Conservation (phyloP, 2,113 vertebrate genomes). For the Malurus elegans region DNA sequence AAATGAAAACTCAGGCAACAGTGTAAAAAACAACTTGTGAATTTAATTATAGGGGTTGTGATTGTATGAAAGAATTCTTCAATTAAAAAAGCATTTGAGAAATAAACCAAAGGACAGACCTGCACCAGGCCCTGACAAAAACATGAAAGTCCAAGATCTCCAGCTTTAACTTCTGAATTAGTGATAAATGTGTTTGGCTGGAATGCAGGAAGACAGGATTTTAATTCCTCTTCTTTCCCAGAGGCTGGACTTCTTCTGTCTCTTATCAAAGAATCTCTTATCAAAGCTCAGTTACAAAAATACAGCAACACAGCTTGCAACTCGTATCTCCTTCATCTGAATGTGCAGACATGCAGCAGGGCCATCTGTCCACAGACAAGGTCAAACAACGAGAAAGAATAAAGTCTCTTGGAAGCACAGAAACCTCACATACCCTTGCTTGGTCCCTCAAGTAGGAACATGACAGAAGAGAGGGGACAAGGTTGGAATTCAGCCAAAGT, state of each 20-base stretch:
- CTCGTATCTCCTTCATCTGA: not conserved
- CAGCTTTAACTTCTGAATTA: not conserved
- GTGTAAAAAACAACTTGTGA: not conserved
- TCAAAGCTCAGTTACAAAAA: conserved; percentile 1
- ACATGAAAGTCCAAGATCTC: not conserved
- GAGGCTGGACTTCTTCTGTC: not conserved
- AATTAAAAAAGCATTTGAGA: not conserved
- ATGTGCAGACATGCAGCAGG: not conserved
- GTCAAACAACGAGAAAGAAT: not conserved
- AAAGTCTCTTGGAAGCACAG: not conserved
- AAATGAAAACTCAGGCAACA: not conserved
- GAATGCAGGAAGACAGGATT: not conserved
- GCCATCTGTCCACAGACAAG: not conserved
- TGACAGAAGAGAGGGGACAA: not conserved
- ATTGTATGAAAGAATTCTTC: not conserved
- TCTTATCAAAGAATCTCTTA: not conserved
- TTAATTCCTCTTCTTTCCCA: not conserved
- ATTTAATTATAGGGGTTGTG: not conserved
- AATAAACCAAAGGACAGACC: not conserved
- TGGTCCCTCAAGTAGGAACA: not conserved
- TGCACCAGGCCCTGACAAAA: not conserved
- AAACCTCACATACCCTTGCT: not conserved
- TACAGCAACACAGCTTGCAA: not conserved
- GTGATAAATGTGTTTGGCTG: not conserved
- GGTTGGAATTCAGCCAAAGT: not conserved